phyloP scores from a whole-genome alignment of 30 jellyfish, hydroid and myxozoan genomes.

The Hydractinia echinata region DNA sequence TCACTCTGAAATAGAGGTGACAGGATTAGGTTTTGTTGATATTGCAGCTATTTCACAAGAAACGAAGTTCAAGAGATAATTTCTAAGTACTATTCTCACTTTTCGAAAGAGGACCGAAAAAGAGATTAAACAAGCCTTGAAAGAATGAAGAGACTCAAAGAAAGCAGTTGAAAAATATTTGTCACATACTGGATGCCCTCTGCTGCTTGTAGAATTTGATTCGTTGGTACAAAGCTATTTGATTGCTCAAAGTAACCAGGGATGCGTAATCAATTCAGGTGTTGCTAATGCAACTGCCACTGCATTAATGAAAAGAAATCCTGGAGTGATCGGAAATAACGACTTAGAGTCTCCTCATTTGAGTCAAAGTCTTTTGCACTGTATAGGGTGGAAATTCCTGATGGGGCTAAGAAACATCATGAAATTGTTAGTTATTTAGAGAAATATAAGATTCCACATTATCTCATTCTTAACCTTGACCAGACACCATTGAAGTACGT shows the following conservation, averaged over 20 bases:
- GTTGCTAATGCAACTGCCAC: too few relatives aligned
- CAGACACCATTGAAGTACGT: too few relatives aligned
- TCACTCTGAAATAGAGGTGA: not conserved
- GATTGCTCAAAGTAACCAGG: too few relatives aligned
- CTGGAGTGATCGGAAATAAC: too few relatives aligned
- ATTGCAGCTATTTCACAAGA: not conserved
- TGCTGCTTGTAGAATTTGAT: constrained; percentile 6
- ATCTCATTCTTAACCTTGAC: too few relatives aligned
- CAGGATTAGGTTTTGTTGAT: not conserved
- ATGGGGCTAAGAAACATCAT: too few relatives aligned
- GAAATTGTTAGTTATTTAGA: too few relatives aligned
- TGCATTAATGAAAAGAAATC: too few relatives aligned
- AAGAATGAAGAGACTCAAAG: not conserved
- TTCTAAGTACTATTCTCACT: not conserved
- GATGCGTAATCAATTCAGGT: not conserved
- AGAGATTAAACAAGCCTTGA: not conserved
- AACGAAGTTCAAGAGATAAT: not conserved
- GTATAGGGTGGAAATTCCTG: too few relatives aligned
- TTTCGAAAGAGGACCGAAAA: not conserved
- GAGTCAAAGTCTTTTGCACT: too few relatives aligned
- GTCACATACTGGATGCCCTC: constrained; percentile 3
- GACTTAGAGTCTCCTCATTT: too few relatives aligned
- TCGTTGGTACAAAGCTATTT: not conserved
- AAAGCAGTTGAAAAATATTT: not conserved
- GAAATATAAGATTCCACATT: too few relatives aligned